Conservation (phyloP, 2,888 invertebrate species). For the Pasiphila rectangulata region DNA sequence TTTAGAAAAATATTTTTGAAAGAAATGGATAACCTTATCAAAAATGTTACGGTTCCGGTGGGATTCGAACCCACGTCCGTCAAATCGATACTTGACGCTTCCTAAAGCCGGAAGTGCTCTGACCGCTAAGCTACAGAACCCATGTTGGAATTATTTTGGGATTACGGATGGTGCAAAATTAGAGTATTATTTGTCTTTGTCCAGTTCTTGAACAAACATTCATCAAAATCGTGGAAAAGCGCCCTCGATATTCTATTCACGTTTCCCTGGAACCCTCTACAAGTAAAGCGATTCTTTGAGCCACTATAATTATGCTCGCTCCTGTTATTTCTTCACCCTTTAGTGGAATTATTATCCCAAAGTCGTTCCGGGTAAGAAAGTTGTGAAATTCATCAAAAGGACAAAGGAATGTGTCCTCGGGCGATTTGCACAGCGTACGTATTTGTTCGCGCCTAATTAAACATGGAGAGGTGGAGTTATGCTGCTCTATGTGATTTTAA, state of each 20-base stretch:
- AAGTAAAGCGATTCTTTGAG: slow-evolving; percentile 20
- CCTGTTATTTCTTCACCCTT: slow-evolving; percentile 40
- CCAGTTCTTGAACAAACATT: too few species aligned
- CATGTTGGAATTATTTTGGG: too few species aligned
- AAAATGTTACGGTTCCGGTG: too few species aligned
- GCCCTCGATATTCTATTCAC: neutral
- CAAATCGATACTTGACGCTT: too few species aligned
- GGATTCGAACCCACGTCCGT: too few species aligned
- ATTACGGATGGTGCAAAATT: too few species aligned
- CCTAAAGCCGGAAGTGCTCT: too few species aligned
- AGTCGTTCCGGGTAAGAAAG: slow-evolving; percentile 71
- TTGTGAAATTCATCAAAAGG: slow-evolving; percentile 70
- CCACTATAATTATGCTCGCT: slow-evolving; percentile 23
- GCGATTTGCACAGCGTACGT: slow-evolving; percentile 71
- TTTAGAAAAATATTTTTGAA: too few species aligned
- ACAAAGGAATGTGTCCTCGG: slow-evolving; percentile 67
- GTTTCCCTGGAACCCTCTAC: neutral
- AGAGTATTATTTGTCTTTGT: too few species aligned
- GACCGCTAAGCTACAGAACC: too few species aligned
- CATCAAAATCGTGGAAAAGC: neutral
- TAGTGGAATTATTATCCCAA: slow-evolving; percentile 67
- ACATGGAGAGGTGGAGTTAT: slow-evolving; percentile 61
- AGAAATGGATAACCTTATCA: too few species aligned
- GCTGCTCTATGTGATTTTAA: slow-evolving; percentile 45
- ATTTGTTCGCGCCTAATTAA: slow-evolving; percentile 79